Conservation (phyloP, 2,888 invertebrate species). For the Gymnoscelis rufifasciata region DNA sequence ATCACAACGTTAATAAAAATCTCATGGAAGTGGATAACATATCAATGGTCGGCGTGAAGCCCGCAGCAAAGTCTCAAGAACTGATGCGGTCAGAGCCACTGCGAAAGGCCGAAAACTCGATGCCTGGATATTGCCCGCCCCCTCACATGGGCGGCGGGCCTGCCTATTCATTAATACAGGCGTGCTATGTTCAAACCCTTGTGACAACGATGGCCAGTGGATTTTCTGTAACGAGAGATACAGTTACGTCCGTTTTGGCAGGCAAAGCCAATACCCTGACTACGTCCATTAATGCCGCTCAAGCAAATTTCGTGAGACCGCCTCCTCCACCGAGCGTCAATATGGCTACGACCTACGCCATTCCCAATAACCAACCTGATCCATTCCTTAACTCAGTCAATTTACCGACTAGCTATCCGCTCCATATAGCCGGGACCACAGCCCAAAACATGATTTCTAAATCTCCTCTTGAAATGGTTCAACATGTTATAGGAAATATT, state of each 20-base stretch:
- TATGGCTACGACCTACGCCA: slow-evolving; percentile 65
- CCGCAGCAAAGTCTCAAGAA: slow-evolving; percentile 53
- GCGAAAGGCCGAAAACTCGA: slow-evolving; percentile 56
- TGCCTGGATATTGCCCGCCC: slow-evolving; percentile 73
- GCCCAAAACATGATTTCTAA: slow-evolving; percentile 75
- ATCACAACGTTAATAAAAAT: slow-evolving; percentile 72
- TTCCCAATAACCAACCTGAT: slow-evolving; percentile 70
- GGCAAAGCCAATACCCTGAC: slow-evolving; percentile 87
- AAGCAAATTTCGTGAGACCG: slow-evolving; percentile 63
- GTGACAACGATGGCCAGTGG: slow-evolving; percentile 82
- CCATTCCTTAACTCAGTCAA: slow-evolving; percentile 71
- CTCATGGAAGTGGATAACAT: slow-evolving; percentile 75
- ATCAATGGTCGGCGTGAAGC: slow-evolving; percentile 72
- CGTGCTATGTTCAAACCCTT: slow-evolving; percentile 67
- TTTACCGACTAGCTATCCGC: slow-evolving; percentile 65
- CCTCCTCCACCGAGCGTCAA: slow-evolving; percentile 66
- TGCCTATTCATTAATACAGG: slow-evolving; percentile 62
- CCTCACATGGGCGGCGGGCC: slow-evolving; percentile 71
- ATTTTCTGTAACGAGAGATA: slow-evolving; percentile 87
- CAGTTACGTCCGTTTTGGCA: slow-evolving; percentile 88
- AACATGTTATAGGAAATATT: slow-evolving; percentile 85
- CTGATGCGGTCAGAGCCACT: slow-evolving; percentile 49
- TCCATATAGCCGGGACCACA: slow-evolving; percentile 70
- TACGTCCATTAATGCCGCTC: slow-evolving; percentile 84
- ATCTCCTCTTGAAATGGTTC: slow-evolving; percentile 87